Conservation (phyloP, 2,888 invertebrate species). For the Cosmopolites sordidus region DNA sequence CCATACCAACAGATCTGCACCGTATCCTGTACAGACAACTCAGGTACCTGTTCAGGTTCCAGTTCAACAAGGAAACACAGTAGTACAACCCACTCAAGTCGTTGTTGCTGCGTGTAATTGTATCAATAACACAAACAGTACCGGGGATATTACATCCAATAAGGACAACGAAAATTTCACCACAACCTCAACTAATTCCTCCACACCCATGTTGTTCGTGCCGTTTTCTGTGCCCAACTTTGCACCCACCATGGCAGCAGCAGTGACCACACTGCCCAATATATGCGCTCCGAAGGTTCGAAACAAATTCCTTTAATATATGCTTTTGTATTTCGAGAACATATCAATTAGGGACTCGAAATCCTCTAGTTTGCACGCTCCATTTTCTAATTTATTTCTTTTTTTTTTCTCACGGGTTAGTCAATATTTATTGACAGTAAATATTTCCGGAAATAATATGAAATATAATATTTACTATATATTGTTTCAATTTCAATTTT, state of each 20-base stretch:
- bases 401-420: too few species aligned
- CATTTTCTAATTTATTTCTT: too few species aligned
- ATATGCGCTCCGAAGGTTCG: constrained; percentile 48
- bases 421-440: too few species aligned
- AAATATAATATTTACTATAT: too few species aligned
- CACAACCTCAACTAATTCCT: constrained; percentile 22
- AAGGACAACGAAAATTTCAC: not conserved
- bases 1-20: constrained; percentile 27
- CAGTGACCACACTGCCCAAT: constrained; percentile 43
- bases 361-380: too few species aligned
- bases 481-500: too few species aligned
- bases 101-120: constrained; percentile 44
- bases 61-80: constrained; percentile 31
- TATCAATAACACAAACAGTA: constrained; percentile 33
- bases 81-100: constrained; percentile 37
- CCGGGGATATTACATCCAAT: constrained; percentile 25
- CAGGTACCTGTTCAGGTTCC: constrained; percentile 26
- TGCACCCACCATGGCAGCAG: constrained; percentile 46
- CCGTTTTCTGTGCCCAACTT: constrained; percentile 50
- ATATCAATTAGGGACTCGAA: constrained; percentile 9
- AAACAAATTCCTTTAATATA: not conserved
- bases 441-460: too few species aligned
- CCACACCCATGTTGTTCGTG: constrained; percentile 51
- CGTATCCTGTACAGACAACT: constrained; percentile 32
- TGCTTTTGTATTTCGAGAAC: constrained; percentile 9